Evolutionary conservation across 2,797 vertebrate genomes (phyloP), one percentile per base, ranked within the genome.

Genomic region (Buphagus erythrorhynchus): DNA sequence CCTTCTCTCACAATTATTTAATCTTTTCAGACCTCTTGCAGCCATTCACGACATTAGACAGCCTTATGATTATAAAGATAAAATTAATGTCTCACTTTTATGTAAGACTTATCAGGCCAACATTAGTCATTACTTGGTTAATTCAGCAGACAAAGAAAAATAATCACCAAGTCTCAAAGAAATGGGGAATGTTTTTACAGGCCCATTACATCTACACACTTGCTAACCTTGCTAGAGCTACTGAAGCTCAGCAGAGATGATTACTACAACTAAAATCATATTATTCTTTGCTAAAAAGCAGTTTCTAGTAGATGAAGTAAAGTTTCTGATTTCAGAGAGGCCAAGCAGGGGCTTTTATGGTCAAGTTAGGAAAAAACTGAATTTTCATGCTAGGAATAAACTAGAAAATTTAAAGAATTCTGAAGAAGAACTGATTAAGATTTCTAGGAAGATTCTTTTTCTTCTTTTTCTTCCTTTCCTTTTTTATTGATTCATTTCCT

Each of bases 101-200:
- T 42, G 25, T 73, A 76, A 94, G 67, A 58, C 20, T 95, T 92
- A 76, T 33, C 80, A 67, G 33, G 36, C 45, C 43, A 87, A 43
- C 76, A 77, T 89, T 87, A 91, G 91, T 91, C 3, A 5, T 75
- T 80, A 66, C 76, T 81, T 68, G 10, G 57, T 72, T 85, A 89
- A 92, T 89, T 87, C 83, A 92, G 48, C 21, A 62, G 89, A 79
- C 33, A 90, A 86, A 96, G 86, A 92, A 72, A 74, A 88, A 86
- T 77, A 82, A 62, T 87, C 51, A 78, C 59, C 18, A 81, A 80
- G 28, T 63, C 58, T 93, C 80, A 94, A 84, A 89, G 62, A 94
- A 94, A 54, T 16, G 67, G 62, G 13, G 51, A 73, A 90, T 81
- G 66, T 78, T 97, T 95, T 93, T 80, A 74, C 29, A 87, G 48